These are phyloP conservation scores for Megatriorchis doriae DNA, from an alignment of 2,113 vertebrate species.

Conservation along the genomic window DNA sequence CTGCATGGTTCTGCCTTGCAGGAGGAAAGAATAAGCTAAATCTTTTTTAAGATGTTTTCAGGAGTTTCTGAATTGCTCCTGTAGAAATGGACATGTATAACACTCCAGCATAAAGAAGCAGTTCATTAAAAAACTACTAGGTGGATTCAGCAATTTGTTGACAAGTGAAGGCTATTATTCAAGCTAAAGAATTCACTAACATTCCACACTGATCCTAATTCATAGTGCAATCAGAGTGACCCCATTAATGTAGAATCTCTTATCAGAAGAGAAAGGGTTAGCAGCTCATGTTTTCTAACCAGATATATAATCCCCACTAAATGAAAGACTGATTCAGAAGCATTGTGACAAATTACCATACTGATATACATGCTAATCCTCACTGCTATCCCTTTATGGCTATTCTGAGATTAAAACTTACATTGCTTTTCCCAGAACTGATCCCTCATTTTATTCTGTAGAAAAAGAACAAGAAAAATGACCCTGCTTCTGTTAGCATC, in stretches of 20 bases:
- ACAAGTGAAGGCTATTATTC: background rate
- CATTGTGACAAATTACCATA: background rate
- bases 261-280: background rate
- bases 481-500: background rate
- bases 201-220: background rate
- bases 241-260: background rate
- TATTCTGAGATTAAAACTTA: background rate
- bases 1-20: background rate
- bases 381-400: background rate
- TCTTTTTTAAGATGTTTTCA: background rate
- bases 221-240: background rate
- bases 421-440: background rate
- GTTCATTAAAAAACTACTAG: background rate
- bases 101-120: background rate
- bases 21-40: background rate
- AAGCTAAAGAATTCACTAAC: background rate
- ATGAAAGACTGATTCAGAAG: background rate
- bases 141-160: background rate
- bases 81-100: background rate
- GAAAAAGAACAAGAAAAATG: background rate
- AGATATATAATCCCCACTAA: background rate
- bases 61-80: background rate
- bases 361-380: background rate
- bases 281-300: background rate
- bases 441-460: background rate